Base-by-base conservation (phyloP, 2,113 vertebrate species). In the Australoheros scitulus region DNA sequence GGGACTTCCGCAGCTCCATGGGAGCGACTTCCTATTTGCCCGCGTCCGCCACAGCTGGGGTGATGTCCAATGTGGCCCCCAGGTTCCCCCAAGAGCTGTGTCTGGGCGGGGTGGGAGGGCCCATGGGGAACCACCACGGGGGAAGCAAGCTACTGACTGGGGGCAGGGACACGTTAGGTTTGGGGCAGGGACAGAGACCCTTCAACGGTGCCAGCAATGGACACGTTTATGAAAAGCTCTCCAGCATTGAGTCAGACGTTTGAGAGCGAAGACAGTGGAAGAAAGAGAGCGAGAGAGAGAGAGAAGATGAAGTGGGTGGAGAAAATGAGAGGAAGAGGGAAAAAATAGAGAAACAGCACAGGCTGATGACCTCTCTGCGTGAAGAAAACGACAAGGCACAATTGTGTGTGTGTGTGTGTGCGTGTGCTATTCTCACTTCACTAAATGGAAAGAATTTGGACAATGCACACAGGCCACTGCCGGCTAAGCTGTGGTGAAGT, bases 161-260 rank as follows among this genome's bases (percentile, higher is more conserved):
- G 65, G 91, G 92, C 89, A 94, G 96, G 91, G 96, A 96, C 80
- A 94, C 94, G 20, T 91, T 96, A 91, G 95, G 95, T 76, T 85
- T 96, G 94, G 94, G 95, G 83, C 94, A 91, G 92, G 94, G 90
- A 81, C 97, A 98, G 96, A 97, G 97, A 97, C 95, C 97, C 93
- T 99, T 99, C 97, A 99, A 98, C 88, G 97, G 98, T 94, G 98
- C 98, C 95, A 99, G 97, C 97, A 99, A 99, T 87, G 98, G 98
- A 96, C 98, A 99, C 93, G 98, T 99, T 94, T 99, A 99, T 93
- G 98, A 99, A 96, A 99, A 99, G 97, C 97, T 99, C 91, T 99
- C 98, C 94, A 99, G 98, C 95, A 99, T 99, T 92, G 98, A 99
- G 95, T 99, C 98, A 92, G 98, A 99, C 68, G 98, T 99, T 96